Evolutionary conservation across 2,797 vertebrate species (phyloP).

Genomic region (Sarcophilus harrisii): DNA sequence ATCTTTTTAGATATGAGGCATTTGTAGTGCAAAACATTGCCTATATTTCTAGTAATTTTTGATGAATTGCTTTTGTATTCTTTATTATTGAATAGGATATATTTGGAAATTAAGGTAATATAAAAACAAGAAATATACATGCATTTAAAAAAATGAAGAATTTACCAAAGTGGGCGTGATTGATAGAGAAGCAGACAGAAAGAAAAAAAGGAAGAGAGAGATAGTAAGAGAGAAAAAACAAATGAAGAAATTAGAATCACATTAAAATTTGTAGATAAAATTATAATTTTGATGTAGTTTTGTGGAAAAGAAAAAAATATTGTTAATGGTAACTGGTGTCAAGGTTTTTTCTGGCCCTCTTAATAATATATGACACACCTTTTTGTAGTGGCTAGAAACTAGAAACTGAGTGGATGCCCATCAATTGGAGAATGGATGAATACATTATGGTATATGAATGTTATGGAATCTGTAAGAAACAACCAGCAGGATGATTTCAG

Average conservation of each 20-base stretch:
- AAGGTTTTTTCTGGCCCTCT: conserved; percentile 43
- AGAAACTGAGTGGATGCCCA: too few species aligned
- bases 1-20: not conserved
- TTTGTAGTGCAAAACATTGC: not conserved
- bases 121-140: not conserved
- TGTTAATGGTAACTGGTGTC: conserved; percentile 13
- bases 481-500: too few species aligned
- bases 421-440: too few species aligned
- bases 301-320: conserved; percentile 24
- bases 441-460: too few species aligned
- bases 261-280: not conserved
- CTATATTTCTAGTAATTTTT: not conserved
- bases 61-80: not conserved
- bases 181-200: conserved; percentile 9
- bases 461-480: too few species aligned
- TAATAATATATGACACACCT: too few species aligned
- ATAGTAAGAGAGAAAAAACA: conserved; percentile 12
- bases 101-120: not conserved
- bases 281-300: not conserved
- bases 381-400: too few species aligned
- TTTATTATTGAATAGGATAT: not conserved
- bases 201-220: not conserved
- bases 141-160: not conserved
- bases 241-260: conserved; percentile 1
- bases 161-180: not conserved